These are phyloP conservation scores for Mormyrops attenuatus DNA, from an alignment of 2,797 vertebrate species.

Conservation along the genomic window DNA sequence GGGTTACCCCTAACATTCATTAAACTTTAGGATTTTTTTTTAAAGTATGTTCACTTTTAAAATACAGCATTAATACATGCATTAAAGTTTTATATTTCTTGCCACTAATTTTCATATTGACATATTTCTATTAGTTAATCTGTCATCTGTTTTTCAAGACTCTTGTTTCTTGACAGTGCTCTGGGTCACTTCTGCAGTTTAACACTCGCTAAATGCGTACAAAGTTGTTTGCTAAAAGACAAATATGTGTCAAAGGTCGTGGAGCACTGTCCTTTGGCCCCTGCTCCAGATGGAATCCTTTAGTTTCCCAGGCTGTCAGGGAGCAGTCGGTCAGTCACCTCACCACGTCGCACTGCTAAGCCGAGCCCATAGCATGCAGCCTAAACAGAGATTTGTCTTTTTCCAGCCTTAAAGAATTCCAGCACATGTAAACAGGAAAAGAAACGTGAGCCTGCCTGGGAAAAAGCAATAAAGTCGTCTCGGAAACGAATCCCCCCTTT, in stretches of 20 bases:
- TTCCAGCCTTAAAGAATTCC: constrained; percentile 41
- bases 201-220: constrained; percentile 64
- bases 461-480: constrained; percentile 37
- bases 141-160: not conserved
- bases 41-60: not conserved
- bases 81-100: not conserved
- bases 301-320: constrained; percentile 68
- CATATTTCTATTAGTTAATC: not conserved
- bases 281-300: constrained; percentile 67
- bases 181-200: constrained; percentile 29
- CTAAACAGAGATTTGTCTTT: constrained; percentile 53
- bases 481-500: constrained; percentile 31
- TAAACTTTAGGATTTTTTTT: not conserved
- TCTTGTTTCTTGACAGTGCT: not conserved
- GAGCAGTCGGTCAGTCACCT: constrained; percentile 19
- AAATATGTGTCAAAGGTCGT: constrained; percentile 70
- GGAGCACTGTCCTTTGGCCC: constrained; percentile 61
- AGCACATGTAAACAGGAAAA: constrained; percentile 52
- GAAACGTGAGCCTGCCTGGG: constrained; percentile 46
- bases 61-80: not conserved
- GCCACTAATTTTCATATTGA: not conserved
- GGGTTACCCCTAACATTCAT: not conserved
- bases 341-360: constrained; percentile 21
- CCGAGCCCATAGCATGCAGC: constrained; percentile 28
- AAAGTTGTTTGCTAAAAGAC: constrained; percentile 66